Percentiles rank a stretch among this genome's conserved stretches.
These are phyloP conservation scores for Oligia latruncula DNA, from an alignment of 2,888 invertebrate genomes.

Conservation along the genomic window DNA sequence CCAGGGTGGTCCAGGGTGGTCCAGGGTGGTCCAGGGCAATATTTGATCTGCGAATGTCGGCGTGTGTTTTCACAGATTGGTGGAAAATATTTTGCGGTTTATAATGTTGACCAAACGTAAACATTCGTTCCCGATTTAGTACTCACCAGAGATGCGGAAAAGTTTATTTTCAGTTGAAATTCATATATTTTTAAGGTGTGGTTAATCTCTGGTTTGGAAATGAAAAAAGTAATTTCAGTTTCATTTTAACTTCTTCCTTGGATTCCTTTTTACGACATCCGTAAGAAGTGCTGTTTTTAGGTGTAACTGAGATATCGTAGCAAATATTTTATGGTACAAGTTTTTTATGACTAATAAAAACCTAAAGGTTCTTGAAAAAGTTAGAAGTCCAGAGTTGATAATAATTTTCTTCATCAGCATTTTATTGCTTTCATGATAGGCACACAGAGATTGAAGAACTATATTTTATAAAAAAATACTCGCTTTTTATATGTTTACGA, in stretches of 20 bases:
- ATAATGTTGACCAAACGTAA: slow-evolving; percentile 46
- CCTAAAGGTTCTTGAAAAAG: background rate
- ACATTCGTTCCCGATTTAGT: slow-evolving; percentile 30
- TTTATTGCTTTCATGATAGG: background rate
- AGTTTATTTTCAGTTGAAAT: slow-evolving; percentile 29
- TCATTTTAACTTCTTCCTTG: slow-evolving; percentile 8
- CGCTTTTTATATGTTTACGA: background rate
- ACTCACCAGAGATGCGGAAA: slow-evolving; percentile 21
- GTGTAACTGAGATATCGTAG: background rate
- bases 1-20: background rate
- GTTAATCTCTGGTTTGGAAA: slow-evolving; percentile 4
- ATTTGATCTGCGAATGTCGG: slow-evolving; percentile 12
- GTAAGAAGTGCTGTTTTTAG: slow-evolving; percentile 6
- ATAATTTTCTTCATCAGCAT: background rate
- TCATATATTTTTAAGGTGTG: slow-evolving; percentile 14
- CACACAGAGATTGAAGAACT: background rate
- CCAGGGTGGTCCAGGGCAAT: background rate
- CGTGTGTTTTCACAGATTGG: slow-evolving; percentile 36
- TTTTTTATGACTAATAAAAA: background rate
- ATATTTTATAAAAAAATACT: background rate
- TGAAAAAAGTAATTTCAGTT: slow-evolving; percentile 20
- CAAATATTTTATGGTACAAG: slow-evolving; percentile 16
- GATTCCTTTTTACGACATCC: slow-evolving; percentile 4
- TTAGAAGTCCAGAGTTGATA: background rate
- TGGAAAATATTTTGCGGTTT: slow-evolving; percentile 36